phyloP scores from a whole-genome alignment of 2,113 vertebrate species.

The human (Homo sapiens) region DNA sequence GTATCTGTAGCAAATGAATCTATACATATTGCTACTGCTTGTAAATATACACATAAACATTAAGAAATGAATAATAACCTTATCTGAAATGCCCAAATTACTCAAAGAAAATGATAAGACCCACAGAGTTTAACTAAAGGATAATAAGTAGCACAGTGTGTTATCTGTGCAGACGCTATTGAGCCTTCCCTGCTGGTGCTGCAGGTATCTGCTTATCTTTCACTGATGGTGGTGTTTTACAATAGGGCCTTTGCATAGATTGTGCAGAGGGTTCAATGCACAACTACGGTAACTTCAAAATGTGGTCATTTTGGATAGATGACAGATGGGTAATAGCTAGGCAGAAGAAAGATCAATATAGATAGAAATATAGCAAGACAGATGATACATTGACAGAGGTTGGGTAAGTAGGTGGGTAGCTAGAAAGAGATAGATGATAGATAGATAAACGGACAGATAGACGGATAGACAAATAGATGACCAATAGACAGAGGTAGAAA shows the following conservation, averaged over 20 bases:
- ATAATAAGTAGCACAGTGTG: neutral
- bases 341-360: neutral
- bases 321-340: neutral
- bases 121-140: neutral
- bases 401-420: neutral
- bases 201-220: neutral
- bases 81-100: neutral
- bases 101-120: neutral
- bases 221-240: rapidly evolving
- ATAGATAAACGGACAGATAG: neutral
- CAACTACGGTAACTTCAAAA: neutral
- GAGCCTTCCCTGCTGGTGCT: rapidly evolving
- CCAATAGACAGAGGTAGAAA: neutral
- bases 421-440: neutral
- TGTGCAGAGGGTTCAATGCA: neutral
- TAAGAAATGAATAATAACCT: neutral
- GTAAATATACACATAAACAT: neutral
- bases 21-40: neutral
- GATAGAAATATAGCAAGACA: neutral
- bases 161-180: neutral
- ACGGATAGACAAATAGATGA: neutral
- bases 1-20: neutral
- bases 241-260: neutral
- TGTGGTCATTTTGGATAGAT: neutral
- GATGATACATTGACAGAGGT: neutral